Conservation (phyloP, 2,888 invertebrate genomes). For the Leptopterna dolabrata region DNA sequence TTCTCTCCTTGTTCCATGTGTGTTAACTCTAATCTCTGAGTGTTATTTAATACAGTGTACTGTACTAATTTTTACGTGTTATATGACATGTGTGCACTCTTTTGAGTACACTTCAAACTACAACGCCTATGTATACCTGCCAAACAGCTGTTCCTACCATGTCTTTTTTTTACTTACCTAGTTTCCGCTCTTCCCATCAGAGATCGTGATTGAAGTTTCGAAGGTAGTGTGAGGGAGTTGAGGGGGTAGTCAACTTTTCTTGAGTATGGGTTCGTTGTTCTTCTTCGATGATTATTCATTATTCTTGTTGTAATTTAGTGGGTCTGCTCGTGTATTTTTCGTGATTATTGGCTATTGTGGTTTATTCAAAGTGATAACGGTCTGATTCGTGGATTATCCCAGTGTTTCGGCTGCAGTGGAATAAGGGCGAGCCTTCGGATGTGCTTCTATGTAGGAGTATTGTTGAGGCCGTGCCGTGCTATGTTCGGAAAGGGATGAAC, state of each 20-base stretch:
- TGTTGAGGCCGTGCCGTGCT: constrained; percentile 30
- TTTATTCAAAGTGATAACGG: neutral
- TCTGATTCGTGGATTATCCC: neutral
- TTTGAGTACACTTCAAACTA: neutral
- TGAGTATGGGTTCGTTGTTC: neutral
- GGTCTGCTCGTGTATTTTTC: neutral
- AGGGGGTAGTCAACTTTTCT: neutral
- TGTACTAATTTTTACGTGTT: too few species aligned
- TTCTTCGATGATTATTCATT: neutral
- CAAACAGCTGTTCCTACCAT: neutral
- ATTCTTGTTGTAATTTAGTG: neutral
- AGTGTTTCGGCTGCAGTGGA: neutral
- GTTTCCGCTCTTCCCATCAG: neutral
- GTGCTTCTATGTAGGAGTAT: constrained; percentile 28
- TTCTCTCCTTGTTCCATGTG: too few species aligned
- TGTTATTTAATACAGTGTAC: too few species aligned
- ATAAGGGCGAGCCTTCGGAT: constrained; percentile 20
- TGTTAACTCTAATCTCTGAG: too few species aligned
- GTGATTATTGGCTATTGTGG: neutral
- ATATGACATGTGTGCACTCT: neutral
- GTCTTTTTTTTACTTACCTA: neutral
- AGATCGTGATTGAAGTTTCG: neutral
- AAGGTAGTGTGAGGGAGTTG: constrained; percentile 1
- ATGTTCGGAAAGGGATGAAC: constrained; percentile 1
- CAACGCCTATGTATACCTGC: neutral